Conservation (phyloP, 2,113 vertebrate genomes). For the Hydrochoerus hydrochaeris region DNA sequence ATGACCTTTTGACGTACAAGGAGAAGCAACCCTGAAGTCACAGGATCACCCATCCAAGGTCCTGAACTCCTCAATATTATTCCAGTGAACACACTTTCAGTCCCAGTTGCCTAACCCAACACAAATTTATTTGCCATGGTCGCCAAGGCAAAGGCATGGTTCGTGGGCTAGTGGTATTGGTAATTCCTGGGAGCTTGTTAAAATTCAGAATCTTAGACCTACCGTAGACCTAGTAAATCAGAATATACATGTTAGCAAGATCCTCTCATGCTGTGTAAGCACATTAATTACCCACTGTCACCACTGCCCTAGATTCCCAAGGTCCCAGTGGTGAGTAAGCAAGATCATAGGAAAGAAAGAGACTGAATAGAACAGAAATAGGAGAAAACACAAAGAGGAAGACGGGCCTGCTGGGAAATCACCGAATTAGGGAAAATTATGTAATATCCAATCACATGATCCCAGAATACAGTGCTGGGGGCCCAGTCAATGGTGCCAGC, state of each 20-base stretch:
- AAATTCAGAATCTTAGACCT: not conserved
- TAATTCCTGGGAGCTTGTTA: no score
- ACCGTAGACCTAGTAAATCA: not conserved
- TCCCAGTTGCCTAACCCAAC: not conserved
- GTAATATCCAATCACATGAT: not conserved
- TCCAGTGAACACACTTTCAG: not conserved
- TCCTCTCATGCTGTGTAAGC: not conserved
- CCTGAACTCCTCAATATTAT: not conserved
- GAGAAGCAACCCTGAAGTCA: conserved; percentile 25
- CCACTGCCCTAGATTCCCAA: not conserved
- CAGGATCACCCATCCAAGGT: not conserved
- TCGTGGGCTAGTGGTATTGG: fast-evolving
- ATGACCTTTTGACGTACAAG: not conserved
- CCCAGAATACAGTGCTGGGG: fast-evolving
- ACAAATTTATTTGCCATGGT: not conserved
- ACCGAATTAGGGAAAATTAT: not conserved
- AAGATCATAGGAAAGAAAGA: not conserved
- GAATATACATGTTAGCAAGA: not conserved
- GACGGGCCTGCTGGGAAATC: not conserved
- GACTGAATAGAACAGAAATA: not conserved
- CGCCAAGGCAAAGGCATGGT: not conserved
- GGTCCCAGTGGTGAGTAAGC: not conserved
- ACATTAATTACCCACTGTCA: not conserved
- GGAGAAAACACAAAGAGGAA: not conserved
- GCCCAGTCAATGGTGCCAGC: not conserved